Base-by-base conservation (phyloP, 2,888 invertebrate genomes). In the Luperina testacea region DNA sequence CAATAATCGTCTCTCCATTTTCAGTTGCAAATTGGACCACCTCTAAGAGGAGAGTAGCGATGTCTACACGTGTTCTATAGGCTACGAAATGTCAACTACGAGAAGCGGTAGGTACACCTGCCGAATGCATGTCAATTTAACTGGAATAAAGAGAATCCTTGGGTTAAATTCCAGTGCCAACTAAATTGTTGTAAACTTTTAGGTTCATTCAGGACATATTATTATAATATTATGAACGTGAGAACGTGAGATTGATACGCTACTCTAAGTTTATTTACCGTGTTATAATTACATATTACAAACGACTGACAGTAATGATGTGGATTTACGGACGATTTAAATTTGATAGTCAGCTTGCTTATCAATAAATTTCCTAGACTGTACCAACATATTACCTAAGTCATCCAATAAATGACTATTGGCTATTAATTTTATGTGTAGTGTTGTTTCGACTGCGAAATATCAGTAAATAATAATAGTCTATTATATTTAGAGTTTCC, bases 21-120 rank as follows among this genome's bases (percentile, higher is more conserved):
- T 76, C 73, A 72, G 84, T 87, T 83, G 84, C 80, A 83, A 83
- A 84, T 79, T 79, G 78, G 83, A 84, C 86, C 86, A 84, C 83
- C 86, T 82, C 42, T 59, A 67, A 64, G 70, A 77, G 72, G 64
- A 71, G 70, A 61, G 73, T 57, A 42, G 68, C 48, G 15, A 64
- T 67, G 71, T 72, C 65, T 63, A 67, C 63, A 63, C 17, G 42
- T 64, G 67, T 80, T 51, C 57, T 75, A 42, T 38, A 70, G 15
- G 67, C 48, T 27, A 72, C 81, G 77, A 76, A 57, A 70, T 70
- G 85, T 68, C 75, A 75, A 70, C 64, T 53, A n/a, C 9, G 61
- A 71, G 71, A 63, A 38, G n/a, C 24, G 17, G 24, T 63, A 67
- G 24, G 24, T 63, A 67, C 85, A 82, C 75, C 82, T 82, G 85